These are phyloP conservation scores for Anguilla marmorata DNA, from an alignment of 2,797 vertebrate genomes.

Conservation along the genomic window DNA sequence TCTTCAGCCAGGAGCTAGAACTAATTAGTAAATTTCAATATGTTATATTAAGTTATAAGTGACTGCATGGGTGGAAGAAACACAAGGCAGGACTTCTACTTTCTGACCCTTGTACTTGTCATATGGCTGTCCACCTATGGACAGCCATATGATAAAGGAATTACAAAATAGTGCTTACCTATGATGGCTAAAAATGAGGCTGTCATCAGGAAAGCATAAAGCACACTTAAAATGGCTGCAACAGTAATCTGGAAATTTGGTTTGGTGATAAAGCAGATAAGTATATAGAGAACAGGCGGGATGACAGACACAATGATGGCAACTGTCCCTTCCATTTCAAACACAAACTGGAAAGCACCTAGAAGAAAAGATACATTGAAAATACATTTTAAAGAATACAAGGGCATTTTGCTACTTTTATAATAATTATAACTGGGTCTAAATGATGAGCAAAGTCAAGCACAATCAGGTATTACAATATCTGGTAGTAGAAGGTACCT, in stretches of 20 bases:
- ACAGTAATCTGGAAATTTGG: slow-evolving; percentile 72
- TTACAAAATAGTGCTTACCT: slow-evolving; percentile 53
- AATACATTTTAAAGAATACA: not conserved
- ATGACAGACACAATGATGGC: slow-evolving; percentile 68
- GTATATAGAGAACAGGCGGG: slow-evolving; percentile 72
- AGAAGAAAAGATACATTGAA: slow-evolving; percentile 15
- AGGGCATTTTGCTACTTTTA: not conserved
- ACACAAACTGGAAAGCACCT: slow-evolving; percentile 78
- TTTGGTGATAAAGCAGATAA: slow-evolving; percentile 72
- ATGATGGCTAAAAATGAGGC: slow-evolving; percentile 78
- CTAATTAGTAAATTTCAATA: too few relatives aligned
- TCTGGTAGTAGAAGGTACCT: too few relatives aligned
- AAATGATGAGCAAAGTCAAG: too few relatives aligned
- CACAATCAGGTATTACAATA: too few relatives aligned
- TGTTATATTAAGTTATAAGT: too few relatives aligned
- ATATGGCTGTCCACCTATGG: too few relatives aligned
- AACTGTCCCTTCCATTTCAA: slow-evolving; percentile 56
- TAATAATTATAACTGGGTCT: too few relatives aligned
- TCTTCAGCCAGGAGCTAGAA: too few relatives aligned
- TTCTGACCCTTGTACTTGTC: too few relatives aligned
- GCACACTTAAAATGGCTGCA: slow-evolving; percentile 71
- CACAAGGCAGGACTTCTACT: too few relatives aligned
- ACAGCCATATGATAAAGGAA: not conserved
- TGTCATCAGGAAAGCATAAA: slow-evolving; percentile 81
- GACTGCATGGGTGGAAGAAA: too few relatives aligned